Base-by-base conservation (phyloP, 2,888 invertebrate genomes). In the Cephus rjabovi region DNA sequence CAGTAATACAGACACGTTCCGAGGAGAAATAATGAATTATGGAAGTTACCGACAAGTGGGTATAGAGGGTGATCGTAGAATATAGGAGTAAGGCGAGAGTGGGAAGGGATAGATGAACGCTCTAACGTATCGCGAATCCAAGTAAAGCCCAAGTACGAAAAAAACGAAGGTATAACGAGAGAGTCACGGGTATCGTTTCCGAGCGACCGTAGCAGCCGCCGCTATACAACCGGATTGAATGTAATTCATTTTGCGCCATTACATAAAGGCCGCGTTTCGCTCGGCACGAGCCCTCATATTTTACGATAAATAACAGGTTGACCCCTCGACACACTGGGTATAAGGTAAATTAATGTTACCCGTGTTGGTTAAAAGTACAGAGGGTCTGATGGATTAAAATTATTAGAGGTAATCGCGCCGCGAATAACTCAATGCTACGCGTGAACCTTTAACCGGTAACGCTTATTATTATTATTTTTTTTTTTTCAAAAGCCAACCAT, bases 291-390 rank as follows among this genome's bases (percentile, higher is more conserved):
- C 80, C 81, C 84, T 83, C 84, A 87, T 87, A 87, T 87, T 86
- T 87, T 86, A 87, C 86, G 85, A 86, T 87, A 87, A 87, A 87
- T 87, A 87, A 87, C 85, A 86, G 86, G 85, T 86, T 86, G 86
- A 86, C 86, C 86, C 86, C 86, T 86, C 86, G 86, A 83, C 86
- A 86, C 83, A 78, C 81, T 81, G 86, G 79, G 85, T 86, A 84
- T 85, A 86, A 84, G 81, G 84, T 85, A 85, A 86, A 86, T 86
- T 86, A 86, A 86, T 85, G 86, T 83, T 83, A 56, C 84, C 73
- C 83, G 84, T 83, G 35, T 85, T 84, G 81, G 84, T 82, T 84
- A 86, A 87, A 86, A 85, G 83, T 86, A 86, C 84, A 81, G 80
- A 82, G 83, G 83, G 86, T 84, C 81, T 79, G 79, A 80, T 79